A percentile compares a stretch with the other conserved stretches of the same genome.
Evolutionary conservation across 2,113 vertebrate species (phyloP).

Genomic region (Limanda limanda): DNA sequence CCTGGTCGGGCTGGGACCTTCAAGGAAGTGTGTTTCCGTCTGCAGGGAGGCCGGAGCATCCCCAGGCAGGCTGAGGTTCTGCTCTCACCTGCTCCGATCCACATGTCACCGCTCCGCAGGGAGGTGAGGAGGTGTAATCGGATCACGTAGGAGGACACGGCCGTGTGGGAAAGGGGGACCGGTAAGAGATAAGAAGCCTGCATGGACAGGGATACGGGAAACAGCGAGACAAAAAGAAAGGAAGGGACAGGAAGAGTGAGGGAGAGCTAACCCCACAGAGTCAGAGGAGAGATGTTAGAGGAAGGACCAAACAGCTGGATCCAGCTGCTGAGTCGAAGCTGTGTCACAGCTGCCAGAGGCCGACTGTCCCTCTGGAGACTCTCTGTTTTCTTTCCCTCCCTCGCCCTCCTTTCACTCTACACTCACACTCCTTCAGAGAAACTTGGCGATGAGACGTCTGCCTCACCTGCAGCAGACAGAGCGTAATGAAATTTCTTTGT

Average conservation of each 20-base stretch:
- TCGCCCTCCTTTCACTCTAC: slow-evolving; percentile 35
- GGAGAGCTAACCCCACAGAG: slow-evolving; percentile 41
- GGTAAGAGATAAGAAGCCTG: slow-evolving; percentile 58
- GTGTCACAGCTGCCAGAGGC: slow-evolving; percentile 64
- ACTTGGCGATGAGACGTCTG: slow-evolving; percentile 48
- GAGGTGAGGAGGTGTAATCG: slow-evolving; percentile 57
- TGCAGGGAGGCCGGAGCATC: slow-evolving; percentile 27
- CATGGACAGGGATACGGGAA: slow-evolving; percentile 23
- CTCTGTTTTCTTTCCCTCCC: slow-evolving; percentile 50
- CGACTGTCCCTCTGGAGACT: slow-evolving; percentile 51
- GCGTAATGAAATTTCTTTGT: slow-evolving; percentile 58
- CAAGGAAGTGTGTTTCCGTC: slow-evolving; percentile 26
- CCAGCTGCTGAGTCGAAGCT: slow-evolving; percentile 65
- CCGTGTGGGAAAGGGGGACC: slow-evolving; percentile 65
- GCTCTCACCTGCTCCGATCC: slow-evolving; percentile 64
- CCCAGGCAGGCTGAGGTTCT: slow-evolving; percentile 56
- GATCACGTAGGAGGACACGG: slow-evolving; percentile 46
- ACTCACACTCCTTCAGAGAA: slow-evolving; percentile 55
- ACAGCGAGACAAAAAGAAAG: slow-evolving; percentile 39
- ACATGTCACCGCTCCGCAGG: slow-evolving; percentile 57
- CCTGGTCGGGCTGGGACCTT: slow-evolving; percentile 29
- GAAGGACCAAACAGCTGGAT: slow-evolving; percentile 69
- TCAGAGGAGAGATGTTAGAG: slow-evolving; percentile 51
- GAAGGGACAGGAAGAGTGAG: slow-evolving; percentile 42
- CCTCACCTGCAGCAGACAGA: slow-evolving; percentile 71